Percentiles rank a stretch among this genome's conserved stretches.
phyloP scores from a whole-genome alignment of 1,140 invertebrate species.

The Oncopeltus fasciatus region DNA sequence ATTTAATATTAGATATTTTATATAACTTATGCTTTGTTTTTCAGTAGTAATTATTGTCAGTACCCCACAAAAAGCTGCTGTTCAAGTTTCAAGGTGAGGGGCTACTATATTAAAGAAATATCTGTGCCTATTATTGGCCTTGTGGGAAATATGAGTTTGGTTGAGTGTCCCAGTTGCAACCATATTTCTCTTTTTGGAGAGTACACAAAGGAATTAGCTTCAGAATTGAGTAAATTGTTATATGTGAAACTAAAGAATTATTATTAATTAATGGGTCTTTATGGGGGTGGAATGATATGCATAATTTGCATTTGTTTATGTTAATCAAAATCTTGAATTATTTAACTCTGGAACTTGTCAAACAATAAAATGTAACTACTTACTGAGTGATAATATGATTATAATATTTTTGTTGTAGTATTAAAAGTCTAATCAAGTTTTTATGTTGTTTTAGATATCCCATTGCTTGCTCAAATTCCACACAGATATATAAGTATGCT shows the following conservation, averaged over 20 bases:
- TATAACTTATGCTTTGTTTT: too few species aligned
- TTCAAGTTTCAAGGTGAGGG: constrained; percentile 65
- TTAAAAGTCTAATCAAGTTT: too few species aligned
- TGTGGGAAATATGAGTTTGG: constrained; percentile 71
- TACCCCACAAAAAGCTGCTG: constrained; percentile 67
- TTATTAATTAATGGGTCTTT: background rate
- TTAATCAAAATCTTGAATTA: background rate
- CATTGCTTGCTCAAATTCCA: too few species aligned
- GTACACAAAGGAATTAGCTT: constrained; percentile 36
- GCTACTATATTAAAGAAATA: constrained; percentile 67
- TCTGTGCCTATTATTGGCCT: constrained; percentile 65
- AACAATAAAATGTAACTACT: background rate
- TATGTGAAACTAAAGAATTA: constrained; percentile 22
- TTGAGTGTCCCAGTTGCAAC: constrained; percentile 54
- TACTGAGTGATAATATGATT: background rate
- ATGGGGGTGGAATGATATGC: too few species aligned
- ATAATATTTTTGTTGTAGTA: background rate
- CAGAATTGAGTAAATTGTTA: constrained; percentile 25
- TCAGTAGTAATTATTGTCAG: constrained; percentile 66
- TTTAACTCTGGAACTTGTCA: background rate
- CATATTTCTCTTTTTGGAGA: constrained; percentile 45
- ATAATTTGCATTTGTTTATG: background rate
- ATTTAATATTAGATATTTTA: too few species aligned
- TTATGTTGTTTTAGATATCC: too few species aligned
- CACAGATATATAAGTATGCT: too few species aligned